These are phyloP conservation scores for Lophotis ruficrista DNA, from an alignment of 2,113 vertebrate genomes.

Conservation along the genomic window DNA sequence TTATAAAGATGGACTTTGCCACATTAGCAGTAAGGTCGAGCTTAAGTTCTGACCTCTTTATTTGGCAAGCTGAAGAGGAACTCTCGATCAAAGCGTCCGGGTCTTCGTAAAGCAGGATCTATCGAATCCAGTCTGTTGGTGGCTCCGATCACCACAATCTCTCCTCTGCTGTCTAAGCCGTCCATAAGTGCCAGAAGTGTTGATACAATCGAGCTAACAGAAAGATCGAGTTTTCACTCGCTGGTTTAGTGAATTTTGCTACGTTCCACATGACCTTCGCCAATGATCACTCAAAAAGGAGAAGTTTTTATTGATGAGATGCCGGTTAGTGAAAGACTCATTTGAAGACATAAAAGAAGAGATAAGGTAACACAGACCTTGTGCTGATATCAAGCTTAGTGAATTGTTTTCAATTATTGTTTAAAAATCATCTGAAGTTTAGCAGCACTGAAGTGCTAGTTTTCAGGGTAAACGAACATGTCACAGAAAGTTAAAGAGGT, in stretches of 20 bases:
- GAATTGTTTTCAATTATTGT: background rate
- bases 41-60: slow-evolving; percentile 82
- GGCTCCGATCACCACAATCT: slow-evolving; percentile 94
- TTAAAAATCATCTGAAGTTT: background rate
- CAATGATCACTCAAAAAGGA: background rate
- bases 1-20: background rate
- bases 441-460: background rate
- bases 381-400: background rate
- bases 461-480: background rate
- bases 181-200: slow-evolving; percentile 95
- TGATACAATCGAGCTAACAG: slow-evolving; percentile 91
- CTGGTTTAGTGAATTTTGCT: background rate
- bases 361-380: background rate
- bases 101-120: slow-evolving; percentile 92
- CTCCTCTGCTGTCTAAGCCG: slow-evolving; percentile 89
- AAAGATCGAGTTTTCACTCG: background rate
- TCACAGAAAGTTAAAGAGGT: background rate
- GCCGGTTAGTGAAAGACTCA: background rate
- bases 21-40: background rate
- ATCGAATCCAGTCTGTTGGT: slow-evolving; percentile 96
- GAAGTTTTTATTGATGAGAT: background rate
- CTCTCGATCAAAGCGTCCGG: slow-evolving; percentile 94
- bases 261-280: background rate
- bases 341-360: background rate
- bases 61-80: slow-evolving; percentile 94